Evolutionary conservation across 2,888 invertebrate species (phyloP).

Genomic region (Hetaerina titia): DNA sequence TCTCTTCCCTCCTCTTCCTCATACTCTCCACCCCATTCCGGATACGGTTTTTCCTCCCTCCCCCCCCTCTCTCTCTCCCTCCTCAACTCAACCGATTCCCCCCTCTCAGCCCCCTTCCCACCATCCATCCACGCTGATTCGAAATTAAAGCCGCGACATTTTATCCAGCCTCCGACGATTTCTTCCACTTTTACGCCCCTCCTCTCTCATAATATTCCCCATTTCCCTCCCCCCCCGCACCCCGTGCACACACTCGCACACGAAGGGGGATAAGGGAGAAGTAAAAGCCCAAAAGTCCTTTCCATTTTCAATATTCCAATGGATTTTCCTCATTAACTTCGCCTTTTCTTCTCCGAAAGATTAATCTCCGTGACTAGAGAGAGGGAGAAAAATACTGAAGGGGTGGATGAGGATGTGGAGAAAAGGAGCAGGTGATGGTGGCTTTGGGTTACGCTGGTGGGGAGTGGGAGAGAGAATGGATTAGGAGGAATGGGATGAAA

Average conservation of each 20-base stretch:
- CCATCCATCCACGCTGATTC: not conserved
- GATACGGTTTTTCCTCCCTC: not conserved
- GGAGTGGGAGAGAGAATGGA: not conserved
- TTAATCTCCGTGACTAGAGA: not conserved
- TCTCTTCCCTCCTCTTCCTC: not conserved
- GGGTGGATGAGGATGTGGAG: not conserved
- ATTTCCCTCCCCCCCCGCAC: not conserved
- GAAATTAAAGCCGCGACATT: slow-evolving; percentile 52
- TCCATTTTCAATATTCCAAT: slow-evolving; percentile 59
- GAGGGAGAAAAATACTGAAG: not conserved
- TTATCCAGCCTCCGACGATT: slow-evolving; percentile 25
- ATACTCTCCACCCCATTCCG: not conserved
- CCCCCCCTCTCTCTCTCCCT: not conserved
- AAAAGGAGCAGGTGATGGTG: not conserved
- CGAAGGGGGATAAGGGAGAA: not conserved
- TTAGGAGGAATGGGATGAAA: not conserved
- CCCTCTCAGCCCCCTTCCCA: not conserved
- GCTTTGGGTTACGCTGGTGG: not conserved
- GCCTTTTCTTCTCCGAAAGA: slow-evolving; percentile 33
- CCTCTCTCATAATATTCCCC: not conserved
- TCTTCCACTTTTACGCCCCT: not conserved
- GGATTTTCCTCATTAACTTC: slow-evolving; percentile 59
- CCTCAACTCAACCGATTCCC: not conserved
- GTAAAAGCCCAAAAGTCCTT: slow-evolving; percentile 9
- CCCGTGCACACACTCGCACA: not conserved